Evolutionary conservation across 2,113 vertebrate species (phyloP), one percentile per base, ranked within the genome.

Genomic region (Actinemys pallida): DNA sequence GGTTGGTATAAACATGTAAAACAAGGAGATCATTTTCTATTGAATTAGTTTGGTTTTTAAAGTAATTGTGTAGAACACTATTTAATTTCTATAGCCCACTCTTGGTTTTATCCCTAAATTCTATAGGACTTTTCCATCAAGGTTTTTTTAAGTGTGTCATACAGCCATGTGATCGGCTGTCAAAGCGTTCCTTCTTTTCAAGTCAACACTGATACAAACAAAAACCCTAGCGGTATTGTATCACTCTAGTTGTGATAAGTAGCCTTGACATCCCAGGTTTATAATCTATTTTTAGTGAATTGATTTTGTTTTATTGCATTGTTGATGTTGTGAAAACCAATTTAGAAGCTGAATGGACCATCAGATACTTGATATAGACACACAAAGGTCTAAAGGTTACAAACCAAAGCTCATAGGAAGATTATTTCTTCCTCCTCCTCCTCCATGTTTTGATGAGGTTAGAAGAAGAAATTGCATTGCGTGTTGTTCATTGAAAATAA

Each of bases 31-130:
- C 87, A 94, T 95, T 96, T 95, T 79, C 95, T 95, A 69, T 65
- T 96, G 90, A 97, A 94, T 93, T 90, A 96, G 94, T 96, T 88
- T 93, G 92, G 84, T 96, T 91, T 93, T 94, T 79, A 90, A 89
- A 87, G 90, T 80, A 83, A 95, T 96, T 95, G 94, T 94, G 84
- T 72, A 91, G 53, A 45, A 72, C 10, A 86, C 90, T 92, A 88
- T 80, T 93, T 95, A 97, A 96, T 57, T 95, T 83, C 81, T 83
- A 45, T 65, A 86, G 81, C 90, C 95, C 89, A 90, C 72, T 94
- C 78, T 57, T 42, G 8, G 45, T 8, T 93, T 96, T 95, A 80
- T 84, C 83, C 86, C 82, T 53, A 92, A 82, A 89, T 94, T 96
- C 95, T 92, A 91, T 80, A 90, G 19, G 35, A 91, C 62, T 42